These are phyloP conservation scores for Pristionchus entomophagus DNA, from an alignment of 2,888 invertebrate genomes.

Conservation along the genomic window DNA sequence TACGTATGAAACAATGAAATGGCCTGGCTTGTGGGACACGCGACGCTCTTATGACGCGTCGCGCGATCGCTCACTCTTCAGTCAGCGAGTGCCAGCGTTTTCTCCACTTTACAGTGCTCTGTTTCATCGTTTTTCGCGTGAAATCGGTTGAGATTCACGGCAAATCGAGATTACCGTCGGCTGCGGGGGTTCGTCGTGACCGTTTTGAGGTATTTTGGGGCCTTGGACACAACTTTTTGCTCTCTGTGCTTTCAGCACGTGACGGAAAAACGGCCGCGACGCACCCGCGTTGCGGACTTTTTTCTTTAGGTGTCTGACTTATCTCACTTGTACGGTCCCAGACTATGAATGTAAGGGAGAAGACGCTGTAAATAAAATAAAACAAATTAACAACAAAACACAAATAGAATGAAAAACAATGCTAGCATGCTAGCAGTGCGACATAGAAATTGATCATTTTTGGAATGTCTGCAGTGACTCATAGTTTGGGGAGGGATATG, in stretches of 20 bases:
- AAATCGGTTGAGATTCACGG: conserved; percentile 38
- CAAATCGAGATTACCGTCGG: conserved; percentile 30
- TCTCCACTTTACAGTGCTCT: conserved; percentile 45
- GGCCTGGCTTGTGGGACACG: neutral
- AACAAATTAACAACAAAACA: neutral
- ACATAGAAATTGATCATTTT: no score
- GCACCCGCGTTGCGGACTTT: conserved; percentile 46
- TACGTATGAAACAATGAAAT: neutral
- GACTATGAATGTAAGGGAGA: neutral
- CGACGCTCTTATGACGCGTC: no score
- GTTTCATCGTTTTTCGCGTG: conserved; percentile 46
- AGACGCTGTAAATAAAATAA: neutral
- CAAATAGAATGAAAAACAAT: neutral
- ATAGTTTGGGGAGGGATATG: no score
- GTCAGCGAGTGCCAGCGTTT: conserved; percentile 37
- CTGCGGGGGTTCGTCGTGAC: neutral
- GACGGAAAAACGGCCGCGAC: conserved; percentile 44
- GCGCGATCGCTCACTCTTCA: conserved; percentile 41
- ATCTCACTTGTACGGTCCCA: neutral
- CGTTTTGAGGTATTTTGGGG: conserved; percentile 40
- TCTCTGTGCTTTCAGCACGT: conserved; percentile 40
- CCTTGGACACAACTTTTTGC: conserved; percentile 24
- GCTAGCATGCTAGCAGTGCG: no score
- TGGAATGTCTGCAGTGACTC: no score
- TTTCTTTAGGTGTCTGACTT: conserved; percentile 45